Evolutionary conservation across 2,888 invertebrate species (phyloP).

Genomic region (Timema podura): DNA sequence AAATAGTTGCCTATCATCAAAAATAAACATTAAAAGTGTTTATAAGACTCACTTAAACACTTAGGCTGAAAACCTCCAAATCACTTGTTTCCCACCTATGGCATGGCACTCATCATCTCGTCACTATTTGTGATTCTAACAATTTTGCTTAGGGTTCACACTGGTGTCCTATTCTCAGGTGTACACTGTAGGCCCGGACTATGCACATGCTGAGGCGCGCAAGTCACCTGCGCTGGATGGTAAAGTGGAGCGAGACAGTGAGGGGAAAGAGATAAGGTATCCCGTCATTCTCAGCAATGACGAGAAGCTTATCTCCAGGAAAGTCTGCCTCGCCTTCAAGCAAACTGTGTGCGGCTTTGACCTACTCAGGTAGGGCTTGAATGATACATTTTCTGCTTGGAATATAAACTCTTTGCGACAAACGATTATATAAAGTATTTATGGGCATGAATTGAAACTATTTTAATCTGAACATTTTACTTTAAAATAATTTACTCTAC

Average conservation of each 20-base stretch:
- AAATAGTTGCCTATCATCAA: background rate
- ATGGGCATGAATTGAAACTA: background rate
- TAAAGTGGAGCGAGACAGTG: constrained; percentile 95
- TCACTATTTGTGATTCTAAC: no score
- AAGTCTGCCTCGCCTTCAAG: constrained; percentile 93
- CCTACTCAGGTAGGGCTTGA: constrained; percentile 64
- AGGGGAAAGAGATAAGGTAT: constrained; percentile 97
- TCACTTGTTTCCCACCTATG: no score
- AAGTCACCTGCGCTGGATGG: constrained; percentile 98
- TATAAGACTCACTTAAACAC: background rate
- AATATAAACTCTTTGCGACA: no score
- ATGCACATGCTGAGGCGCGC: constrained; percentile 98
- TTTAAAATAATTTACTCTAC: no score
- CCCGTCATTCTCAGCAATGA: constrained; percentile 96
- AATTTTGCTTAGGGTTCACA: no score
- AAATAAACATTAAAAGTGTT: constrained; percentile 1
- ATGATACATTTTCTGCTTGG: no score
- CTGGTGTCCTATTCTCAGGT: constrained; percentile 55
- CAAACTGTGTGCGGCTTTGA: constrained; percentile 99
- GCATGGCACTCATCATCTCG: no score
- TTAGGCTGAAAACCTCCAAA: background rate
- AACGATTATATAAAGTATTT: background rate
- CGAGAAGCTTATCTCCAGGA: constrained; percentile 96
- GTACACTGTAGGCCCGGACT: constrained; percentile 98
- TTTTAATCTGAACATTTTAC: background rate